Conservation (phyloP, 2,797 vertebrate species). For the Melopsittacus undulatus region DNA sequence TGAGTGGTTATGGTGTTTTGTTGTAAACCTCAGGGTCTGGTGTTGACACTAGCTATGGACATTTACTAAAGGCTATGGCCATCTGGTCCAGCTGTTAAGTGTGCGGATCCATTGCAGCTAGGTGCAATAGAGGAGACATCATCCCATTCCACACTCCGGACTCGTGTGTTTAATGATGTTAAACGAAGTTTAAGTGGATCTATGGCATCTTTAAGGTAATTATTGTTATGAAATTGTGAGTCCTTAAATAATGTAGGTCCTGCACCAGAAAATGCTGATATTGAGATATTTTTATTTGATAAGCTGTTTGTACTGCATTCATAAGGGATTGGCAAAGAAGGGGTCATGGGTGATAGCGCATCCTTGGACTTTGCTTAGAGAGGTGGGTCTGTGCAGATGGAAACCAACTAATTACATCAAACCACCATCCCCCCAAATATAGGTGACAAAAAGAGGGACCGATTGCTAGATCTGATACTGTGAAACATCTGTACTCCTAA, state of each 20-base stretch:
- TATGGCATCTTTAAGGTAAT: not conserved
- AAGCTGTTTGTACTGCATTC: not conserved
- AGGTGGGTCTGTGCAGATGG: not conserved
- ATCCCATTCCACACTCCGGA: not conserved
- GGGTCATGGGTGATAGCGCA: not conserved
- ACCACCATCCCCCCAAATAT: rapidly evolving
- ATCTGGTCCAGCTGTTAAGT: not conserved
- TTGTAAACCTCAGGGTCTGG: not conserved
- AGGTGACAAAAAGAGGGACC: not conserved
- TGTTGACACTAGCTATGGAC: not conserved
- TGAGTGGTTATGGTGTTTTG: not conserved
- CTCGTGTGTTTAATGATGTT: not conserved
- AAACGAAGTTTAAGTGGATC: not conserved
- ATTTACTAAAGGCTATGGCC: no score
- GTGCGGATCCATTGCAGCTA: not conserved
- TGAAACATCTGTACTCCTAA: not conserved
- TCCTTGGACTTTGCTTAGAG: not conserved
- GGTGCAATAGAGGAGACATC: not conserved
- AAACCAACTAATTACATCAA: not conserved
- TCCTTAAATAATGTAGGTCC: not conserved
- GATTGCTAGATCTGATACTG: not conserved
- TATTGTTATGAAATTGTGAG: not conserved
- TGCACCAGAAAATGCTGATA: not conserved
- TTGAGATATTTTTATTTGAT: not conserved
- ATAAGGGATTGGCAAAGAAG: not conserved